phyloP scores from a whole-genome alignment of 2,797 vertebrate species.

The Pseudomugil tenellus region DNA sequence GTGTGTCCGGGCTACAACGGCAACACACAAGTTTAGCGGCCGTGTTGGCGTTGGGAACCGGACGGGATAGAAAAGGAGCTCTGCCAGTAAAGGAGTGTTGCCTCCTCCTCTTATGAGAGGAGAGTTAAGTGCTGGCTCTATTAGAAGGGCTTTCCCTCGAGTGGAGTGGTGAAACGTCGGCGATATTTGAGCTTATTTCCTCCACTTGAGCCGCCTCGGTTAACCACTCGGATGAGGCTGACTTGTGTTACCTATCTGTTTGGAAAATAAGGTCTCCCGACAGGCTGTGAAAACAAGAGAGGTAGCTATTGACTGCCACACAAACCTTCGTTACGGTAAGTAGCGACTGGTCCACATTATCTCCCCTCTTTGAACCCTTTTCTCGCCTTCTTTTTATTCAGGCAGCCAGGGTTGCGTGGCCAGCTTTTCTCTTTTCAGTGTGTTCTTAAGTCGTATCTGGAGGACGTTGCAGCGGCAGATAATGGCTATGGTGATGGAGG shows the following conservation, averaged over 20 bases:
- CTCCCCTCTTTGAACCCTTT: constrained; percentile 17
- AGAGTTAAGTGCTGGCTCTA: constrained; percentile 57
- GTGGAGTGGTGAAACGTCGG: constrained; percentile 50
- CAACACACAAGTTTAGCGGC: constrained; percentile 13
- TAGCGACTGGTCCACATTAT: constrained; percentile 52
- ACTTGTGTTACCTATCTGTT: constrained; percentile 41
- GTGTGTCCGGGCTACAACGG: constrained; percentile 35
- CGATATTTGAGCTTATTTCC: constrained; percentile 53
- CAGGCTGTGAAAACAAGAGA: constrained; percentile 39
- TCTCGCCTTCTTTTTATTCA: constrained; percentile 1
- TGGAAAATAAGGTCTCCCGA: constrained; percentile 53
- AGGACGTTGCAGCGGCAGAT: constrained; percentile 61
- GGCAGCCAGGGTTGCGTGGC: constrained; percentile 16
- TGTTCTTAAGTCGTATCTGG: constrained; percentile 36
- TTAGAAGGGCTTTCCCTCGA: constrained; percentile 30
- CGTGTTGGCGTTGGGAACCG: constrained; percentile 28
- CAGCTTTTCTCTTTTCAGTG: constrained; percentile 30
- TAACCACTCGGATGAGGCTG: constrained; percentile 46
- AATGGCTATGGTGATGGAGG: constrained; percentile 69
- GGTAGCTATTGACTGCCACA: constrained; percentile 41
- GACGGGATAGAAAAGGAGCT: constrained; percentile 40
- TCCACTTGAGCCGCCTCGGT: constrained; percentile 46
- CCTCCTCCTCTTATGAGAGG: constrained; percentile 28
- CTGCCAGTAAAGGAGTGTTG: constrained; percentile 43
- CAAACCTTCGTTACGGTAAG: constrained; percentile 65